These are phyloP conservation scores for Melieria picta DNA, from an alignment of 2,888 invertebrate species.

Conservation along the genomic window DNA sequence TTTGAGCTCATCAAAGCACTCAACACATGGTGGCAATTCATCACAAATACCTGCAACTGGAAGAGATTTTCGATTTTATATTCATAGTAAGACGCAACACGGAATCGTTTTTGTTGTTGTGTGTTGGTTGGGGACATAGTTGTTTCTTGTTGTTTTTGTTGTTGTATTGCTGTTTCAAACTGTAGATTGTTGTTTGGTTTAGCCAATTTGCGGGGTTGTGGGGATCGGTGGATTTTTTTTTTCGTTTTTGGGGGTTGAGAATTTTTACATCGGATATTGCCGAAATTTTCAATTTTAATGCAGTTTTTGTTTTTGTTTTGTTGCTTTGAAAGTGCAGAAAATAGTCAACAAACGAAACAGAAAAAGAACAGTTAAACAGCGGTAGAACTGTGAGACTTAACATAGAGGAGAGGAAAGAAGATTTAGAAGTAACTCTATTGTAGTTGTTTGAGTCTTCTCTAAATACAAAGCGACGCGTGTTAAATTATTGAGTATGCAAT, in stretches of 20 bases:
- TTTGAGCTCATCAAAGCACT: conserved; percentile 46
- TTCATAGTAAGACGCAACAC: too few relatives aligned
- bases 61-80: conserved; percentile 28
- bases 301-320: conserved; percentile 24
- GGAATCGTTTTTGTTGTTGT: too few relatives aligned
- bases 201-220: conserved; percentile 4
- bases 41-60: conserved; percentile 42
- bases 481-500: conserved; percentile 11
- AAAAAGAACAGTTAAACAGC: neutral
- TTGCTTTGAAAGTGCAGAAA: neutral
- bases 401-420: neutral
- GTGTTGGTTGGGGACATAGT: neutral
- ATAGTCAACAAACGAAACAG: neutral
- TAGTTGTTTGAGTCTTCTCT: neutral
- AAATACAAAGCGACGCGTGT: neutral
- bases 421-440: too few relatives aligned
- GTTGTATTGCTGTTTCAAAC: conserved; percentile 12
- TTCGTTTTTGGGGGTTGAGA: neutral
- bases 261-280: neutral
- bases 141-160: conserved; percentile 21
- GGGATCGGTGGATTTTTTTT: neutral
- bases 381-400: neutral
- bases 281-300: neutral
- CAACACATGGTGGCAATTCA: conserved; percentile 39
- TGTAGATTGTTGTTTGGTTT: neutral